phyloP scores from a whole-genome alignment of 2,888 invertebrate species.

The Dasysyrphus albostriatus region DNA sequence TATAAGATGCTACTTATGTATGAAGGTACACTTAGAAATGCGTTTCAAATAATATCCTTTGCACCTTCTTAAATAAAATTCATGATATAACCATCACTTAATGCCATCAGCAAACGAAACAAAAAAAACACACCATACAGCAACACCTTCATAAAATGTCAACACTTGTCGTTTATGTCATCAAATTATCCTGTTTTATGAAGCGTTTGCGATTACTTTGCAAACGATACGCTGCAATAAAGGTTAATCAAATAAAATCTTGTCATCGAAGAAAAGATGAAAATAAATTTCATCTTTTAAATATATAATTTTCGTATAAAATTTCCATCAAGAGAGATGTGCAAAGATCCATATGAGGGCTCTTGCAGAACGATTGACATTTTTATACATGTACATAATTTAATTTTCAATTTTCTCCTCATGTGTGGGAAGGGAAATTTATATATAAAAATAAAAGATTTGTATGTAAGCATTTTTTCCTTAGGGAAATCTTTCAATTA shows the following conservation, averaged over 20 bases:
- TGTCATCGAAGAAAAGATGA: slow-evolving; percentile 39
- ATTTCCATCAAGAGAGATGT: slow-evolving; percentile 33
- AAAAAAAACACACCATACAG: not conserved
- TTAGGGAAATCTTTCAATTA: slow-evolving; percentile 23
- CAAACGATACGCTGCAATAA: slow-evolving; percentile 18
- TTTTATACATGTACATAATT: not conserved
- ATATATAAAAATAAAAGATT: not conserved
- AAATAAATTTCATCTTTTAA: slow-evolving; percentile 51
- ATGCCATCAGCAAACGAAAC: not conserved
- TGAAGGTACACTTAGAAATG: not conserved
- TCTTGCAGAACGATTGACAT: not conserved
- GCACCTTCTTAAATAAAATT: slow-evolving; percentile 25
- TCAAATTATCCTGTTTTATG: slow-evolving; percentile 61
- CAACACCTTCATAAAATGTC: slow-evolving; percentile 21
- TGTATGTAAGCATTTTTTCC: not conserved
- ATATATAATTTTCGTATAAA: slow-evolving; percentile 47
- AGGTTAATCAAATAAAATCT: slow-evolving; percentile 53
- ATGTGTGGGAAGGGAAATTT: not conserved
- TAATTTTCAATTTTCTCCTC: not conserved
- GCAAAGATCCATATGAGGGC: not conserved
- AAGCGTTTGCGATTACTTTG: slow-evolving; percentile 33
- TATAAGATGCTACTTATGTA: not conserved
- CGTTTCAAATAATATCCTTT: slow-evolving; percentile 27
- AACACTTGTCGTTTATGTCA: slow-evolving; percentile 48
- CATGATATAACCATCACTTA: not conserved